Percentiles rank a stretch among this genome's conserved stretches.
These are phyloP conservation scores for Smittia aterrima DNA, from an alignment of 2,888 invertebrate species.

Conservation along the genomic window DNA sequence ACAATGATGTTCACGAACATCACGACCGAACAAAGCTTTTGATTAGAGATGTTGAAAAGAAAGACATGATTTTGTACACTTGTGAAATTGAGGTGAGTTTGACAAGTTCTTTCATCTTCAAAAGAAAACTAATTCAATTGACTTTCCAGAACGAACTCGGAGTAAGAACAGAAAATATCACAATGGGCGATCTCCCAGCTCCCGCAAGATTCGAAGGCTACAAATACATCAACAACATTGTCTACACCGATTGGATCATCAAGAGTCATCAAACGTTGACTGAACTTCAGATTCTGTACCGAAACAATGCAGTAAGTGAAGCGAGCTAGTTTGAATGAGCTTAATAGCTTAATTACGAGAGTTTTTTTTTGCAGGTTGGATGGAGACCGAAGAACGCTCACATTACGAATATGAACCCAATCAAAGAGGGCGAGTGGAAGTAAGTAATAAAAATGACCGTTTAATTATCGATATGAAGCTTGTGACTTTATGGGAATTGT, in stretches of 20 bases:
- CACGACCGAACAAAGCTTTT: constrained; percentile 30
- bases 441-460: constrained; percentile 14
- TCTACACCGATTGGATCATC: constrained; percentile 33
- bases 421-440: constrained; percentile 14
- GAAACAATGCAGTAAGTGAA: constrained; percentile 28
- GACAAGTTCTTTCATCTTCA: neutral
- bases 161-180: constrained; percentile 23
- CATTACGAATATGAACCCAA: neutral
- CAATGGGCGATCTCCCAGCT: constrained; percentile 5
- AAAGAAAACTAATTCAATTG: neutral
- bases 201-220: constrained; percentile 28
- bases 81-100: constrained; percentile 34
- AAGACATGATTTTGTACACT: neutral
- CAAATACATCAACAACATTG: constrained; percentile 20
- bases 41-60: constrained; percentile 13
- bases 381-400: neutral
- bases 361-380: constrained; percentile 10
- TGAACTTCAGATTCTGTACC: constrained; percentile 12
- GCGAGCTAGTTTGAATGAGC: neutral
- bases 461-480: neutral
- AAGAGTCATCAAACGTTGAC: constrained; percentile 18
- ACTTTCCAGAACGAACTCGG: constrained; percentile 26
- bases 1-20: constrained; percentile 15
- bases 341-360: constrained; percentile 14
- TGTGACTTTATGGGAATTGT: too few relatives aligned